Percentiles rank a stretch among this genome's conserved stretches.
Evolutionary conservation across 2,888 invertebrate genomes (phyloP).

Genomic region (Plagiodera versicolora): DNA sequence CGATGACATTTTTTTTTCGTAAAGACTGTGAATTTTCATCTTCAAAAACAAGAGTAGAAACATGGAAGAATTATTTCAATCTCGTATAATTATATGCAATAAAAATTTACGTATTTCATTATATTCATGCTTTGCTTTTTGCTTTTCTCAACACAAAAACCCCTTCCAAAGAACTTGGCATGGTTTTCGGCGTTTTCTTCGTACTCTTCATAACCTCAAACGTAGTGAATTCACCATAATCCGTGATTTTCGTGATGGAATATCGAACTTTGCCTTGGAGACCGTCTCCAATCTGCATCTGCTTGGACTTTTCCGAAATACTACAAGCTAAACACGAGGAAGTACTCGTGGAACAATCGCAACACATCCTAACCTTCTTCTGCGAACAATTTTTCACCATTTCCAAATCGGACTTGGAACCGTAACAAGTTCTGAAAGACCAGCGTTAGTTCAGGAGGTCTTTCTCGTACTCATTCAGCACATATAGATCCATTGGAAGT

Average conservation of each 20-base stretch:
- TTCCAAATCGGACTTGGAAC: background rate
- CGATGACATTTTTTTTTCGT: no score
- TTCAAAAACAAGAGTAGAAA: no score
- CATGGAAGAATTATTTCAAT: no score
- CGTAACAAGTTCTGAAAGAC: no score
- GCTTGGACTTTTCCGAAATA: background rate
- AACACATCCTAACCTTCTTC: constrained; percentile 13
- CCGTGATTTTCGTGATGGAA: constrained; percentile 48
- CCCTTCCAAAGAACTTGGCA: constrained; percentile 44
- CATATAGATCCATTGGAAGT: no score
- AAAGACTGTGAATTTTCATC: no score
- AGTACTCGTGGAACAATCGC: constrained; percentile 26
- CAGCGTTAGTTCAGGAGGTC: no score
- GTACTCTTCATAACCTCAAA: constrained; percentile 50
- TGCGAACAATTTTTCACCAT: background rate
- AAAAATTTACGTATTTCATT: no score
- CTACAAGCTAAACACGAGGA: constrained; percentile 14
- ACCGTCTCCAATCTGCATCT: constrained; percentile 7
- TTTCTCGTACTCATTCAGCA: no score
- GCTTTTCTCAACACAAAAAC: constrained; percentile 44
- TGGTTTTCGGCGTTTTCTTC: constrained; percentile 41
- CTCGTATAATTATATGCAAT: no score
- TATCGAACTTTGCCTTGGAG: constrained; percentile 36
- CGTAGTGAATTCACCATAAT: constrained; percentile 46
- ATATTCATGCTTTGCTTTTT: background rate